These are phyloP conservation scores for Aromia moschata DNA, from an alignment of 2,888 invertebrate genomes.

Conservation along the genomic window DNA sequence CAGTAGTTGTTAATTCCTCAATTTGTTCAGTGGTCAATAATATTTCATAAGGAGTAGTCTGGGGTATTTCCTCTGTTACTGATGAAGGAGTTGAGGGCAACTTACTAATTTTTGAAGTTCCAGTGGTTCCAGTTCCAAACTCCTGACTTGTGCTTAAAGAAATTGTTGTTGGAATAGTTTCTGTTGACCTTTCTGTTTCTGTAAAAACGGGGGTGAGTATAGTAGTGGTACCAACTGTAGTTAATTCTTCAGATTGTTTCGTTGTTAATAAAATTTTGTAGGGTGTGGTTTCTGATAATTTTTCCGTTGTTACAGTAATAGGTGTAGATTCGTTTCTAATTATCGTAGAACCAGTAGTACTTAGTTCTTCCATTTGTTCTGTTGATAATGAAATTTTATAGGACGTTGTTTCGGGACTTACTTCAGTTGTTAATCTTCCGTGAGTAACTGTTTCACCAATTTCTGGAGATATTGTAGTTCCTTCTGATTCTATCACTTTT, in stretches of 20 bases:
- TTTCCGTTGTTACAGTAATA: neutral
- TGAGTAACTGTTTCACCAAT: neutral
- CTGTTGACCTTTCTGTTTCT: neutral
- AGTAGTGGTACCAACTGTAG: conserved; percentile 18
- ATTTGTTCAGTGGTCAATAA: neutral
- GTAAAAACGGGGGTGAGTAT: neutral
- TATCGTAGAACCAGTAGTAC: conserved; percentile 19
- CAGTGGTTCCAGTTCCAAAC: neutral
- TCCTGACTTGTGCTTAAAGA: neutral
- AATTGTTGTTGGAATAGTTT: conserved; percentile 1
- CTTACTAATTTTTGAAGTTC: neutral
- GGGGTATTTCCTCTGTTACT: neutral
- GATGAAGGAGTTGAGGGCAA: neutral
- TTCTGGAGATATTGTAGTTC: conserved; percentile 6
- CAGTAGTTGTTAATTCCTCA: conserved; percentile 6
- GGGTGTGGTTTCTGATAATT: conserved; percentile 18
- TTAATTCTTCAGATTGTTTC: conserved; percentile 31
- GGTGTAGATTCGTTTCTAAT: conserved; percentile 4
- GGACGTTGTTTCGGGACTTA: neutral
- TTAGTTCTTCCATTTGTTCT: conserved; percentile 1
- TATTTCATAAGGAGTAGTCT: neutral
- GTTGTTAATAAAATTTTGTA: conserved; percentile 33
- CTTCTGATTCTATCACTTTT: conserved; percentile 11
- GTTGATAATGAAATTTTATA: neutral
- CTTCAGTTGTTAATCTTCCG: neutral